These are phyloP conservation scores for Polietes domitor DNA, from an alignment of 2,888 invertebrate genomes.

Conservation along the genomic window DNA sequence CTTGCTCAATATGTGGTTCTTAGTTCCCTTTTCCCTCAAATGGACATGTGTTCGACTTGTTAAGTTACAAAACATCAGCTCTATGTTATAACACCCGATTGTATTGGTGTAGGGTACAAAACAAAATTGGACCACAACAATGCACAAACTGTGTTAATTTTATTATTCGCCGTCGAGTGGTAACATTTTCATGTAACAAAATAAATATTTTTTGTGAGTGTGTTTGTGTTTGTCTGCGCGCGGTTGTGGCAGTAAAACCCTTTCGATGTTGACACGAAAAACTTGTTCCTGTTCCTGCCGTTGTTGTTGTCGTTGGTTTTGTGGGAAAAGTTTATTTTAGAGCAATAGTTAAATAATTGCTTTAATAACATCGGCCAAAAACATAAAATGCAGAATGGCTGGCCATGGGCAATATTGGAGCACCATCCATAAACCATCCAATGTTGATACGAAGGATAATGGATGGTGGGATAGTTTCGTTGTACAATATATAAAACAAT, in stretches of 20 bases:
- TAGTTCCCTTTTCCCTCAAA: too few species aligned
- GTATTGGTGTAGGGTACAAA: neutral
- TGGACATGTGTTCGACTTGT: too few species aligned
- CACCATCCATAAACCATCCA: neutral
- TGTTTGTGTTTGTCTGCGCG: neutral
- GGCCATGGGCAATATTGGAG: neutral
- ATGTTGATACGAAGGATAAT: neutral
- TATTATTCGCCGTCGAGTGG: neutral
- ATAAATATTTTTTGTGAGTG: neutral
- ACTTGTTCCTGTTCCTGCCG: neutral
- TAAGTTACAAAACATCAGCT: neutral
- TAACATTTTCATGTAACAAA: neutral
- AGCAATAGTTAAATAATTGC: constrained; percentile 1
- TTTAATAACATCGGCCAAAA: neutral
- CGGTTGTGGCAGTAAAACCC: neutral
- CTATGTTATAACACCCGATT: neutral
- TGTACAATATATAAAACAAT: too few species aligned
- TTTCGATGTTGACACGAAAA: neutral
- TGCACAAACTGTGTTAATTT: neutral
- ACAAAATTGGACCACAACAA: neutral
- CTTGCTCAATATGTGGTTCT: too few species aligned
- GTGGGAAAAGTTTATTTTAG: neutral
- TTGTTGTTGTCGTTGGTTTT: neutral
- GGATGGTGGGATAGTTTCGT: neutral
- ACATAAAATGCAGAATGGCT: neutral